These are phyloP conservation scores for Anhinga rufa DNA, from an alignment of 2,113 vertebrate species.

Conservation along the genomic window DNA sequence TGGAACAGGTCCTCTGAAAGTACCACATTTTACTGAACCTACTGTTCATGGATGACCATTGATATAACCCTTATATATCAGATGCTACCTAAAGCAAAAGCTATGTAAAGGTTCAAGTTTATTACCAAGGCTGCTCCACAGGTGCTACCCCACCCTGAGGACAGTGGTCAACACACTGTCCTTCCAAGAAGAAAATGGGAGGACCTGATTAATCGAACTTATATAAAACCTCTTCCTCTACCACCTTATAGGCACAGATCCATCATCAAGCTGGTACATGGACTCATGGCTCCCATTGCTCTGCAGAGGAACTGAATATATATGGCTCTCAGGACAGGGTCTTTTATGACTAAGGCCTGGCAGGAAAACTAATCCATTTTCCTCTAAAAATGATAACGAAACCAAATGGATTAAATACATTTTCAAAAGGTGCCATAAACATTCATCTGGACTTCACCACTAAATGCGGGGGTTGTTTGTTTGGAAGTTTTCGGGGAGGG, in stretches of 20 bases:
- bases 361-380: not conserved
- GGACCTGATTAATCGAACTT: not conserved
- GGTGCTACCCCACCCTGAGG: not conserved
- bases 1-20: not conserved
- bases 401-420: not conserved
- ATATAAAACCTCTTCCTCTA: not conserved
- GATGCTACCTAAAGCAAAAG: not conserved
- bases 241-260: not conserved
- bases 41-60: not conserved
- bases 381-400: not conserved
- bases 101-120: not conserved
- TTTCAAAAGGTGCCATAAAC: not conserved
- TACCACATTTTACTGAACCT: not conserved
- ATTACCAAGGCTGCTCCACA: not conserved
- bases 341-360: not conserved
- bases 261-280: not conserved
- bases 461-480: not conserved
- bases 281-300: not conserved
- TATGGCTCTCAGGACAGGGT: not conserved
- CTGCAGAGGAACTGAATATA: not conserved
- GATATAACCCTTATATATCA: not conserved
- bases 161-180: not conserved
- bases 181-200: not conserved
- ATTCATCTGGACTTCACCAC: not conserved
- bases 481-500: not conserved